phyloP scores from a whole-genome alignment of 2,113 vertebrate species.

The Malurus alboscapulatus region DNA sequence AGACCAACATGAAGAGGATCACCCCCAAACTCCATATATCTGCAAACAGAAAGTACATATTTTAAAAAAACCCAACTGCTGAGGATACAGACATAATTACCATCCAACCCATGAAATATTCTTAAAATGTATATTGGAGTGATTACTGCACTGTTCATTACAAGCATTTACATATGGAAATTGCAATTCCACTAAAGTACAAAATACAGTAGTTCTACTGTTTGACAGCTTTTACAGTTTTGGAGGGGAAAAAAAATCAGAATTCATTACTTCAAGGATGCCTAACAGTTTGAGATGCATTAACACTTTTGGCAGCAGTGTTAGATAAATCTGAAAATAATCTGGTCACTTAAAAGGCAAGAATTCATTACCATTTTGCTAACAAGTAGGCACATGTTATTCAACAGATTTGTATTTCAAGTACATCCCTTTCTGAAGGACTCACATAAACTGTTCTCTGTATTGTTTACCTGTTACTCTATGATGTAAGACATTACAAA shows the following conservation, averaged over 20 bases:
- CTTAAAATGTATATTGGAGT: background rate
- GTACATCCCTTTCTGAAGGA: background rate
- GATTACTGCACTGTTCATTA: background rate
- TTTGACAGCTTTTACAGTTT: background rate
- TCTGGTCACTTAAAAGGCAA: background rate
- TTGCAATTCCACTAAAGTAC: background rate
- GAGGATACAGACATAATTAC: background rate
- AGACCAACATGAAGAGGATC: constrained; percentile 98
- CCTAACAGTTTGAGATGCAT: background rate
- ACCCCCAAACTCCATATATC: constrained; percentile 99
- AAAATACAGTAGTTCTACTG: background rate
- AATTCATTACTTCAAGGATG: background rate
- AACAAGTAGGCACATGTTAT: background rate
- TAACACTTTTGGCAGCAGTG: background rate
- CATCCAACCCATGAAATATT: background rate
- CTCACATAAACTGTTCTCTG: background rate
- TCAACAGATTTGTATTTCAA: background rate
- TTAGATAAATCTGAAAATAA: background rate
- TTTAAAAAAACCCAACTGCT: background rate
- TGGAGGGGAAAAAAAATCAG: background rate
- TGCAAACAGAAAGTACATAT: constrained; percentile 49
- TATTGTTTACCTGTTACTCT: background rate
- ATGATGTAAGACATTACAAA: background rate
- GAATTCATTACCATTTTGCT: background rate
- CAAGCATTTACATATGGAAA: background rate